Conservation (phyloP, 2,797 vertebrate species). For the Schizothorax lantsangensis region DNA sequence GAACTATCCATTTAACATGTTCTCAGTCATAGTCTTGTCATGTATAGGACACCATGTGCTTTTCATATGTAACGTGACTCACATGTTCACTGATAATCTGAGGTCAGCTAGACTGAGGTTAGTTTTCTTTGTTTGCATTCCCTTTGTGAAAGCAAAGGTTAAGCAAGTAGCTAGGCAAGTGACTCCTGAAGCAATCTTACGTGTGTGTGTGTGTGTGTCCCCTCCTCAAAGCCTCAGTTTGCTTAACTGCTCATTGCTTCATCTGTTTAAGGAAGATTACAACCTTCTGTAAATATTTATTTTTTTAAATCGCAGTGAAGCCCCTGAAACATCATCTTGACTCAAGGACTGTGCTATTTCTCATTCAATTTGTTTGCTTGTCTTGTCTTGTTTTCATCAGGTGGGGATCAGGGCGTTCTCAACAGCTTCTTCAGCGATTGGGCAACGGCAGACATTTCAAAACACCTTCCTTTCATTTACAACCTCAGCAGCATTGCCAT, state of each 20-base stretch:
- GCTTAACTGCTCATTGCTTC: background rate
- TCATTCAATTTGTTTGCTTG: background rate
- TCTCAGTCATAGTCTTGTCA: background rate
- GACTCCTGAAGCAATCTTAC: background rate
- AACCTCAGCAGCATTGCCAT: slow-evolving; percentile 95
- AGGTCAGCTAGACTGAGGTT: slow-evolving; percentile 8
- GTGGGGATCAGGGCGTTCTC: slow-evolving; percentile 97
- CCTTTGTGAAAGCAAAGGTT: background rate
- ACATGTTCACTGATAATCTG: slow-evolving; percentile 28
- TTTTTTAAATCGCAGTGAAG: background rate
- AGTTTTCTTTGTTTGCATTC: background rate
- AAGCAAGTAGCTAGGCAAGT: background rate
- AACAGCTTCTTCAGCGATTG: slow-evolving; percentile 95
- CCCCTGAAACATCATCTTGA: background rate
- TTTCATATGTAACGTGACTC: background rate
- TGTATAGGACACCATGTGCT: slow-evolving; percentile 14
- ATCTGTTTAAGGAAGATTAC: slow-evolving; percentile 5
- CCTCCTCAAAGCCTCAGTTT: background rate
- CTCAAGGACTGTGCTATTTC: background rate
- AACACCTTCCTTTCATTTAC: slow-evolving; percentile 98
- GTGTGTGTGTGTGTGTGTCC: too few relatives aligned
- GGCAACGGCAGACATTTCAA: slow-evolving; percentile 94
- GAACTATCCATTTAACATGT: background rate
- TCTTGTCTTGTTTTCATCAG: slow-evolving; percentile 71
- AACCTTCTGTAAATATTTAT: background rate